These are phyloP conservation scores for Sycophila sp. DNA, from an alignment of 1,140 invertebrate species.

Conservation along the genomic window DNA sequence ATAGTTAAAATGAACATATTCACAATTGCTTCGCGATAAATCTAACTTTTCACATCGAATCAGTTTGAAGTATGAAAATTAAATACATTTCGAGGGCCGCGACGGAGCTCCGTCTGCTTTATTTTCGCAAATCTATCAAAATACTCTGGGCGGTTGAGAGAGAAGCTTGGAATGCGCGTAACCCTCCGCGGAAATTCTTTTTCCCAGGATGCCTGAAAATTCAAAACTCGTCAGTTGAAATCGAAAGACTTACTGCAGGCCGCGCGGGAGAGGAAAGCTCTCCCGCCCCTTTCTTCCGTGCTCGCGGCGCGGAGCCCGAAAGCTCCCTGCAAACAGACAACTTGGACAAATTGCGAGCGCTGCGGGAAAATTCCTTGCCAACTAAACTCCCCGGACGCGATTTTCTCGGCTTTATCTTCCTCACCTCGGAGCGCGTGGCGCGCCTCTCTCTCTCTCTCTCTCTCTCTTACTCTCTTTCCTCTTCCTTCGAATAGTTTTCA, in stretches of 20 bases:
- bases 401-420: conserved; percentile 29
- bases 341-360: conserved; percentile 43
- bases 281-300: background rate
- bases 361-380: conserved; percentile 40
- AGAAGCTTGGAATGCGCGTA: background rate
- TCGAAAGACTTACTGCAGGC: conserved; percentile 22
- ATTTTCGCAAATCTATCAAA: background rate
- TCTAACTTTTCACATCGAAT: no score
- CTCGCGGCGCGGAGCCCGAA: background rate
- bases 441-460: background rate
- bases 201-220: conserved; percentile 16
- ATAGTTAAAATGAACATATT: no score
- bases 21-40: background rate
- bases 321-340: conserved; percentile 38
- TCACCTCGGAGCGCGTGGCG: no score
- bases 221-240: conserved; percentile 34
- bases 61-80: no score
- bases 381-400: conserved; percentile 37
- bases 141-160: background rate
- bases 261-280: background rate
- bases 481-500: conserved; percentile 30
- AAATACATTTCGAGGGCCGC: no score
- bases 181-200: background rate
- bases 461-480: background rate
- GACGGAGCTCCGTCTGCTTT: no score